Evolutionary conservation across 2,797 vertebrate species (phyloP).

Genomic region (Siniperca scherzeri): DNA sequence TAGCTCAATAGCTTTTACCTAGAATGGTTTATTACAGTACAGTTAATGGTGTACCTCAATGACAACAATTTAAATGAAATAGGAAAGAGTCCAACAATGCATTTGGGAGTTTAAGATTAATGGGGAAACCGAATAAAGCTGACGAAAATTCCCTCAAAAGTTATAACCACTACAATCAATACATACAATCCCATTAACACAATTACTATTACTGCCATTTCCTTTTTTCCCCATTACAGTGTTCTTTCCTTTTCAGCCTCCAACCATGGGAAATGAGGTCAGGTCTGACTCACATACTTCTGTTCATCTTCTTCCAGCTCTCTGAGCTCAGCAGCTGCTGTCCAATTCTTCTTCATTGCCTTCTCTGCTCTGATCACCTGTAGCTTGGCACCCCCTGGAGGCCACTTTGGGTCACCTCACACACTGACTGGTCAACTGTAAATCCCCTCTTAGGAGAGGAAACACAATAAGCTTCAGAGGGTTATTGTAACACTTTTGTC

Average conservation of each 20-base stretch:
- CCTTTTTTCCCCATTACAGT: slow-evolving; percentile 26
- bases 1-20: slow-evolving; percentile 36
- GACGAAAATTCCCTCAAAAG: slow-evolving; percentile 43
- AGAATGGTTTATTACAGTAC: slow-evolving; percentile 42
- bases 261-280: slow-evolving; percentile 38
- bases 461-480: slow-evolving; percentile 14
- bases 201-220: slow-evolving; percentile 41
- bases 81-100: slow-evolving; percentile 57
- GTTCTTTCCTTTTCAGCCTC: slow-evolving; percentile 28
- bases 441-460: not conserved
- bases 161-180: slow-evolving; percentile 56
- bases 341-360: slow-evolving; percentile 9
- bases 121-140: not conserved
- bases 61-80: slow-evolving; percentile 52
- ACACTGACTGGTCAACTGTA: slow-evolving; percentile 12
- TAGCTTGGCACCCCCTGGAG: slow-evolving; percentile 66
- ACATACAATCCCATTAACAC: slow-evolving; percentile 62
- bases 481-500: slow-evolving; percentile 10
- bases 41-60: slow-evolving; percentile 38
- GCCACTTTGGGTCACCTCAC: slow-evolving; percentile 34
- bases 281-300: slow-evolving; percentile 46
- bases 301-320: slow-evolving; percentile 19
- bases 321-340: not conserved
- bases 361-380: slow-evolving; percentile 45
- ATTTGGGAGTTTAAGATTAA: slow-evolving; percentile 54